Percentiles rank a stretch among this genome's conserved stretches.
phyloP scores from a whole-genome alignment of 2,113 vertebrate species.

The Zosterops hypoxanthus region DNA sequence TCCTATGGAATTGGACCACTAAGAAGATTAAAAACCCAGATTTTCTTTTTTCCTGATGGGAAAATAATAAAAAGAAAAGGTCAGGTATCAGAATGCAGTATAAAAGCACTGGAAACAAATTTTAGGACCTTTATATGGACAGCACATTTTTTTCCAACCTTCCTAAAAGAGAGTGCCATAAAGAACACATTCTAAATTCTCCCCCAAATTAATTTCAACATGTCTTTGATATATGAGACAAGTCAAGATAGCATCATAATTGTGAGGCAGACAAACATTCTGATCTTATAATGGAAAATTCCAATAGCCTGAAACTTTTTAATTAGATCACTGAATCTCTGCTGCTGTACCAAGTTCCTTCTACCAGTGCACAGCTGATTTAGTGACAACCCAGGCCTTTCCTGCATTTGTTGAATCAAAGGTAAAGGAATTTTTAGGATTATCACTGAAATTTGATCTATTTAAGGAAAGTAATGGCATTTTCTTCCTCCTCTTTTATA shows the following conservation, averaged over 20 bases:
- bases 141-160: neutral
- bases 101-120: neutral
- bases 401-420: neutral
- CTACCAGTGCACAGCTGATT: neutral
- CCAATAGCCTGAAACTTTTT: neutral
- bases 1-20: neutral
- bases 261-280: neutral
- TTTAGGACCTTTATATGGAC: neutral
- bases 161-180: neutral
- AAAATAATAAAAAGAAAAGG: neutral
- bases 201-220: neutral
- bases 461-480: neutral
- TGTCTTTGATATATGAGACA: neutral
- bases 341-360: neutral
- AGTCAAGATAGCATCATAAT: neutral
- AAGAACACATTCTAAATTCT: neutral
- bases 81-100: neutral
- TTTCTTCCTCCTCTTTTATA: neutral
- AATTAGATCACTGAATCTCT: constrained; percentile 15
- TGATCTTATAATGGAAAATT: neutral
- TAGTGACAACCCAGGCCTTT: neutral
- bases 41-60: rapidly evolving
- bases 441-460: neutral
- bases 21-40: neutral
- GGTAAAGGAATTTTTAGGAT: neutral